Evolutionary conservation across 53 echinoderm and acorn worm species (phyloP), one percentile per base, ranked within the genome.

Genomic region (Echinometra lucunter): DNA sequence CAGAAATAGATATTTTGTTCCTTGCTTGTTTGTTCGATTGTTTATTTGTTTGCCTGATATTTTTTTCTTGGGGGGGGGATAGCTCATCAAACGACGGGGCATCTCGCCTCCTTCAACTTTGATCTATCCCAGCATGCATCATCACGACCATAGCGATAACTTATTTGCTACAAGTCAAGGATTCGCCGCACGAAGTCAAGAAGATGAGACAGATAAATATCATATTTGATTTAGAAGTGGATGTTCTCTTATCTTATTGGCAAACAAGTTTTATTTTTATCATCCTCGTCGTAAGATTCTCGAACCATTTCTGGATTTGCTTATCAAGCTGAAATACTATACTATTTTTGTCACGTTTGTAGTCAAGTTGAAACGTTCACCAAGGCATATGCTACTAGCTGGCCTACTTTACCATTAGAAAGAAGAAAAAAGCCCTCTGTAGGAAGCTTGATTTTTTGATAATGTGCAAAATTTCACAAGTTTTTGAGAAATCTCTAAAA

Each of bases 161-260:
- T 85, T 53, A 5, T 45, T 85, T 49, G 85, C 47, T 28, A n/a
- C 44, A 49, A 49, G 49, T 85, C 85, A 85, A 85, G 85, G 85
- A 42, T 85, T 15, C 85, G 27, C 85, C 25, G 85, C 49, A n/a
- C 21, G 85, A 45, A 49, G 12, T 10, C n/a, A 28, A 49, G 49
- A 83, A 83, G 49, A 85, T 85, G n/a, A 85, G 49, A 85, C n/a
- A 30, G 85, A 85, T 85, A 85, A 85, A 85, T 49, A 1, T 81
- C 25, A 81, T 21, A 85, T 85, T 85, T 85, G 21, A 85, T 85
- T 44, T 53, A 49, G 13, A 47, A 27, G 28, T 49, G 47, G 45
- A 49, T 49, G 27, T 85, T 49, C 12, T 49, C 49, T 47, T n/a
- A 45, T 25, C 15, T 28, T 49, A 82, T 85, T 85, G 85, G 85